Base-by-base conservation (phyloP, 2,797 vertebrate genomes). In the Brachymystax lenok region DNA sequence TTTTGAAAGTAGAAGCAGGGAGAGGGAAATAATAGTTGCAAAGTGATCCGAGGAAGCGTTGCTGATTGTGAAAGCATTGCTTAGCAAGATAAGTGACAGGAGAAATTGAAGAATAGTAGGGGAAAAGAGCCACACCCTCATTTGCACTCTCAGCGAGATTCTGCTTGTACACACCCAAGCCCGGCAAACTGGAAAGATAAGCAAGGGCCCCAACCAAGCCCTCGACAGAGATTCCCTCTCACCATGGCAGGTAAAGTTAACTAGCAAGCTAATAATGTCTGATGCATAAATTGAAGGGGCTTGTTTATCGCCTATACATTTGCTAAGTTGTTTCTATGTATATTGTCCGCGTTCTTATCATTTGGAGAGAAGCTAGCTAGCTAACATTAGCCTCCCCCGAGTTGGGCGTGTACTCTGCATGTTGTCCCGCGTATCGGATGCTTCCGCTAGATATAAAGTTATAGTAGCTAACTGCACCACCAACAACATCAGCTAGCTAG, bases 191-290 rank as follows among this genome's bases (percentile, higher is more conserved):
- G 21, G 61, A 30, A 56, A 56, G 28, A 56, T 52, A 30, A 67
- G 64, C 64, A 16, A 67, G 64, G 70, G 51, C 50, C 70, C 68
- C 13, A 35, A 33, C 68, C 52, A 85, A 88, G 76, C 79, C 86
- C 79, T 73, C 85, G 68, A 56, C 87, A 84, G 46, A 80, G 72
- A 84, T 7, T 56, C 71, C 68, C 76, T 68, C 75, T 80, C 79
- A 83, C 80, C 82, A 93, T 93, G 92, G 92, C 92, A 93, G 93
- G 93, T 94, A 91, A 82, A 69, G 21, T 75, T 69, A 87, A 80
- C 76, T 77, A 16, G 14, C 40, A 13, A 12, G 40, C 40, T 46
- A 12, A 46, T 12, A 12, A 46, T 46, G 40, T 46, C 40, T 46
- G 10, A 46, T 46, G 40, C 40, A 46, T 46, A 3, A 13, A 46